Base-by-base conservation (phyloP, 2,888 invertebrate species). In the Abrostola tripartita region DNA sequence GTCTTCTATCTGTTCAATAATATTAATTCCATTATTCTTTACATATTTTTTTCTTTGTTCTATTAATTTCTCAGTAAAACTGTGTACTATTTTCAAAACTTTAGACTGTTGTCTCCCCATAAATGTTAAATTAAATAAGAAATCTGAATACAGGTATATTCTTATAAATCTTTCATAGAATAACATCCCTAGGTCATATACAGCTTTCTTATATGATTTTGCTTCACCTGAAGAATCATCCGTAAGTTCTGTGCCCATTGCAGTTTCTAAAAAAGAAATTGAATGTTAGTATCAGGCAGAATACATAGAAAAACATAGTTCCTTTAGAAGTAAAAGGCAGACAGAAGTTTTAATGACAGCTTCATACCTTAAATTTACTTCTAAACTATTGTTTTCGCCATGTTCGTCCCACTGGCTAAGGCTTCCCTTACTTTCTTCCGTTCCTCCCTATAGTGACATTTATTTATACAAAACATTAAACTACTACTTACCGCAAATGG, bases 201-300 rank as follows among this genome's bases (percentile, higher is more conserved):
- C 94, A 37, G 96, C 94, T 10, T 93, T 81, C 50, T 96, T 95
- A 81, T 97, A 97, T 51, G 91, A 91, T 36, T 89, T 90, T 5
- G 95, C 93, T 44, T 70, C 74, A 0, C 77, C 71, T 6, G 86
- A 82, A 9, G 89, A 84, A 63, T 95, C 91, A 38, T 92, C 89
- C 52, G 93, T 90, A 11, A 97, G 88, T 67, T 95, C 93, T 1
- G 95, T 95, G 1, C 97, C 97, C 96, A 97, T 96, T 11, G 97
- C 96, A 12, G 96, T 95, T 91, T 95, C 95, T 95, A 58, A 37
- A 41, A 40, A 40, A n/a, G 41, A n/a, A n/a, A 37, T 10, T 12
- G 5, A 12, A 24, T 5, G 1, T 47, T 5, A 24, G 14, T 47
- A 24, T 12, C n/a, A 44, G 12, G 12, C 14, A 47, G n/a, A n/a